These are phyloP conservation scores for Salvelinus sp. DNA, from an alignment of 2,113 vertebrate genomes.

Conservation along the genomic window DNA sequence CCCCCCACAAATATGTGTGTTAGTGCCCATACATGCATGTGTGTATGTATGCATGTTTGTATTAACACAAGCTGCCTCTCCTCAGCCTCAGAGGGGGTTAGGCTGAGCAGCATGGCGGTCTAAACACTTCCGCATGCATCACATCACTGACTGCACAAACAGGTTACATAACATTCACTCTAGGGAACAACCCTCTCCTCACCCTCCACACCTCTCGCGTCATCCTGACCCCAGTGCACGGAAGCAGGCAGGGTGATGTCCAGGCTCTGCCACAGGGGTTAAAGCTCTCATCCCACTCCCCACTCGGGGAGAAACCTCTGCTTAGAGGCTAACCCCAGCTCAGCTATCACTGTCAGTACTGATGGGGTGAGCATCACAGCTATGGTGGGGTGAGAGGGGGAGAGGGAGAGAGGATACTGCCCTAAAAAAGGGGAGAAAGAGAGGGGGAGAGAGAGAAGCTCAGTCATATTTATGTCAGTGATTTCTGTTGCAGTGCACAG, in stretches of 20 bases:
- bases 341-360: constrained; percentile 8
- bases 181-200: constrained; percentile 1
- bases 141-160: constrained; percentile 41
- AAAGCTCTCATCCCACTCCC: not conserved
- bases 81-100: not conserved
- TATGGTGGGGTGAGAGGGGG: too few relatives aligned
- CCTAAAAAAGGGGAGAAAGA: not conserved
- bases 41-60: not conserved
- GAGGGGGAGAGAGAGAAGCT: not conserved
- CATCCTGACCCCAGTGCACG: not conserved
- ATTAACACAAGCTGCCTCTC: not conserved
- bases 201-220: not conserved
- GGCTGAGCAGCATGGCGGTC: constrained; percentile 25
- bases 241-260: not conserved
- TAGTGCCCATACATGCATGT: too few relatives aligned
- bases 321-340: not conserved
- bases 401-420: not conserved
- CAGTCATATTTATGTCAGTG: not conserved
- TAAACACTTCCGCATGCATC: constrained; percentile 35
- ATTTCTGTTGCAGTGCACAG: not conserved
- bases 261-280: not conserved
- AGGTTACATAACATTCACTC: constrained; percentile 48
- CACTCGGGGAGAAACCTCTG: not conserved
- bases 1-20: not conserved
- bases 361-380: not conserved